phyloP scores from a whole-genome alignment of 2,113 vertebrate species.

The Hippoglossus stenolepis region DNA sequence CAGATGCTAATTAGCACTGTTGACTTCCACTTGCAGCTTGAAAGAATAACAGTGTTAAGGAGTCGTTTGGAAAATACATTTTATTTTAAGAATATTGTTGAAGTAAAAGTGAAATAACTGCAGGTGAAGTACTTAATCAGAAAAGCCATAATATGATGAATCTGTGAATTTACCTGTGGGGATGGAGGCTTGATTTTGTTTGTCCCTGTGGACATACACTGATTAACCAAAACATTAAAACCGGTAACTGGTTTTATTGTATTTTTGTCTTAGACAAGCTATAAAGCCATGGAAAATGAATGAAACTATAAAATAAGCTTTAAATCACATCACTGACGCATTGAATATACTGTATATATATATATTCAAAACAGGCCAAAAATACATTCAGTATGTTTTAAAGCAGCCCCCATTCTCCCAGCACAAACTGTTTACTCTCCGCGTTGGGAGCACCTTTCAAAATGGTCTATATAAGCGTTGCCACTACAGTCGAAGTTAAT shows the following conservation, averaged over 20 bases:
- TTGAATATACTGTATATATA: background rate
- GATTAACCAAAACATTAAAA: background rate
- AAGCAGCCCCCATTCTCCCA: background rate
- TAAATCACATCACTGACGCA: background rate
- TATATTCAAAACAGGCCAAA: background rate
- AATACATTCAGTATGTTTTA: background rate
- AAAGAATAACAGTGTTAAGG: background rate
- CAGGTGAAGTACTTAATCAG: background rate
- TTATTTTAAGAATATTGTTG: too few species aligned
- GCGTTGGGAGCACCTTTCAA: background rate
- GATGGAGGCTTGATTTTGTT: slow-evolving; percentile 12
- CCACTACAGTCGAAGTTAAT: slow-evolving; percentile 17
- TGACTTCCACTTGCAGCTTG: background rate
- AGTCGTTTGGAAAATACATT: background rate
- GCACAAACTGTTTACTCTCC: background rate
- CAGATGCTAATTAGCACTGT: background rate
- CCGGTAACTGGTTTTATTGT: background rate
- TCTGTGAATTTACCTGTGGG: background rate
- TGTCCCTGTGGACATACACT: background rate
- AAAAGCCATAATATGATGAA: too few species aligned
- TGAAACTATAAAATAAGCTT: background rate
- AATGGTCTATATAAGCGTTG: background rate
- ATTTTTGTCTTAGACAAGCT: background rate
- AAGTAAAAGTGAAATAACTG: background rate
- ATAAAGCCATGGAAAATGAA: background rate